Conservation (phyloP, 2,113 vertebrate genomes). For the Carlito syrichta region DNA sequence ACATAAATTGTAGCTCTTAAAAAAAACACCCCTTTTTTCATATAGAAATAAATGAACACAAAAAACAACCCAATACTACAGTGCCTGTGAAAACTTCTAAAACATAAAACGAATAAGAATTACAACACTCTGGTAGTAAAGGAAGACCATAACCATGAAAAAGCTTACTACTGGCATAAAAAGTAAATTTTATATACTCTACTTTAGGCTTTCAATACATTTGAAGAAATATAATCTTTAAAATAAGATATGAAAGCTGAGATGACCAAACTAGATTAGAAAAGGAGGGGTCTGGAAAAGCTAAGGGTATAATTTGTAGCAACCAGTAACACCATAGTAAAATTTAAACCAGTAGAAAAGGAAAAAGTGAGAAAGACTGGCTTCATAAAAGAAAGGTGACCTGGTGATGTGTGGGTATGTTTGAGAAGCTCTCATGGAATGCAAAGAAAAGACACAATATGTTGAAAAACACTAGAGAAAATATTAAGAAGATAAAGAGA, state of each 20-base stretch:
- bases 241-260: not conserved
- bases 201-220: not conserved
- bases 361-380: not conserved
- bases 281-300: not conserved
- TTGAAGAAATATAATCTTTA: not conserved
- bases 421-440: not conserved
- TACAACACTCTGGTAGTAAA: not conserved
- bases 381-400: not conserved
- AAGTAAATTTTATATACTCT: not conserved
- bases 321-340: not conserved
- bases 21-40: not conserved
- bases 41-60: not conserved
- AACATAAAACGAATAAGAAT: not conserved
- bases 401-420: rapidly evolving
- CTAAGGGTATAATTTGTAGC: not conserved
- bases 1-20: not conserved
- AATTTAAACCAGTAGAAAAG: not conserved
- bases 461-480: not conserved
- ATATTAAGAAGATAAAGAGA: not conserved
- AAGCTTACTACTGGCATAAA: not conserved
- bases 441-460: not conserved
- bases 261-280: not conserved
- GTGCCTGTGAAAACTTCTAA: not conserved
- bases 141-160: not conserved
- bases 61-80: not conserved